Base-by-base conservation (phyloP, 2,113 vertebrate genomes). In the Silurus meridionalis region DNA sequence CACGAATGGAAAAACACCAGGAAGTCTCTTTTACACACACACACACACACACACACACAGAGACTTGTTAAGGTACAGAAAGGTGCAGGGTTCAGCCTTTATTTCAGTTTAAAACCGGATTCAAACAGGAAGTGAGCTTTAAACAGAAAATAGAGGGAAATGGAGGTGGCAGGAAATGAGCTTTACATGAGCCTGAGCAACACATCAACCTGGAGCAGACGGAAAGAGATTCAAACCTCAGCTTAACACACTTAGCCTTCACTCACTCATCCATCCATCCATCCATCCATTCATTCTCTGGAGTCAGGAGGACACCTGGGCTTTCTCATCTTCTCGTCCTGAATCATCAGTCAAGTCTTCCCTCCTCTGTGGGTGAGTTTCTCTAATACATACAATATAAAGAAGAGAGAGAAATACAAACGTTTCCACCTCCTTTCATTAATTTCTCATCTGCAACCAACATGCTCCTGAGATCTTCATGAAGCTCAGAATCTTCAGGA, bases 1-100 rank as follows among this genome's bases (percentile, higher is more conserved):
- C 90, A 88, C 91, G 92, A 90, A 93, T 86, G 11, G 3, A 15
- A 69, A 92, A 90, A 87, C 90, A 78, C 69, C 80, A 84, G 93
- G 93, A 95, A 94, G 91, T 91, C 50, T 0, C 19, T 19, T 63
- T 21, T 11, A 78, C 61, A 5, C 1, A 77, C 10, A 55, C 1
- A 55, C 5, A 69, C 61, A 5, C 1, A 77, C 10, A 55, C 61
- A 5, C 1, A 77, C 10, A 55, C 1, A 55, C 5, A 69, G 55
- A 37, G 81, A 84, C 66, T 21, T 82, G 25, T n/a, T 58, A 19
- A 2, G 8, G 48, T 3, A 48, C 9, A 8, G 23, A 60, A 10
- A 25, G 19, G 2, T 71, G 13, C 48, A 7, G 17, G 9, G 17
- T 13, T 37, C 5, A 4, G 64, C 5, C 0, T 23, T 64, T n/a